Evolutionary conservation across 2,797 vertebrate genomes (phyloP).

Genomic region (Borostomias antarcticus): DNA sequence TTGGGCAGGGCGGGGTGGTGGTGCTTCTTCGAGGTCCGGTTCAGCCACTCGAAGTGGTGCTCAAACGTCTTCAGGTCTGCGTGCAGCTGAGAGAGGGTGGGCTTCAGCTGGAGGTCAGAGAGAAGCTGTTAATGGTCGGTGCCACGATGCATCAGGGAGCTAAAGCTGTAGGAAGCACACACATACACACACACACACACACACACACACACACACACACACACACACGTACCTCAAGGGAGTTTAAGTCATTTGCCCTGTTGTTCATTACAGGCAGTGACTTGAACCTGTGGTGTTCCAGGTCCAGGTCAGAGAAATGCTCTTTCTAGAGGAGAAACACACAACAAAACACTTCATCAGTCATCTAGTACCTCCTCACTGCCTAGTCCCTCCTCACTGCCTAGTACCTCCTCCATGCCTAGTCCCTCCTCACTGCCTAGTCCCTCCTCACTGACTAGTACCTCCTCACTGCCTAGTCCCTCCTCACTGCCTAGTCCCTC

Average conservation of each 20-base stretch:
- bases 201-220: constrained; percentile 30
- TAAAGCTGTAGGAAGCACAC: too few relatives aligned
- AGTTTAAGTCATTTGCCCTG: constrained; percentile 78
- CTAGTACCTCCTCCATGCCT: too few relatives aligned
- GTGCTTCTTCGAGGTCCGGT: constrained; percentile 74
- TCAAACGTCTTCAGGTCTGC: constrained; percentile 79
- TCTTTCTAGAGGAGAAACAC: constrained; percentile 76
- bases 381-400: too few relatives aligned
- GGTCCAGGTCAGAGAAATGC: constrained; percentile 73
- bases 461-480: too few relatives aligned
- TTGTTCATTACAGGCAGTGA: constrained; percentile 81
- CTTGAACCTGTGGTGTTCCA: constrained; percentile 79
- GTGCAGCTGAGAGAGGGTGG: constrained; percentile 79
- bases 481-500: too few relatives aligned
- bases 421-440: too few relatives aligned
- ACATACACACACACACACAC: constrained; percentile 30
- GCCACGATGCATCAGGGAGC: background rate
- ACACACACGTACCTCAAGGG: constrained; percentile 74
- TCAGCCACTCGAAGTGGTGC: constrained; percentile 83
- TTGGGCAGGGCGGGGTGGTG: constrained; percentile 73
- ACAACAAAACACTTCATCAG: constrained; percentile 56
- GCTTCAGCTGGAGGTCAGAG: constrained; percentile 77
- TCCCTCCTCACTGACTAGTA: too few relatives aligned
- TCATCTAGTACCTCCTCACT: constrained; percentile 42
- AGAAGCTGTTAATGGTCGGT: too few relatives aligned